Evolutionary conservation across 2,113 vertebrate genomes (phyloP), one percentile per base, ranked within the genome.

Genomic region (Gopherus evgoodei): DNA sequence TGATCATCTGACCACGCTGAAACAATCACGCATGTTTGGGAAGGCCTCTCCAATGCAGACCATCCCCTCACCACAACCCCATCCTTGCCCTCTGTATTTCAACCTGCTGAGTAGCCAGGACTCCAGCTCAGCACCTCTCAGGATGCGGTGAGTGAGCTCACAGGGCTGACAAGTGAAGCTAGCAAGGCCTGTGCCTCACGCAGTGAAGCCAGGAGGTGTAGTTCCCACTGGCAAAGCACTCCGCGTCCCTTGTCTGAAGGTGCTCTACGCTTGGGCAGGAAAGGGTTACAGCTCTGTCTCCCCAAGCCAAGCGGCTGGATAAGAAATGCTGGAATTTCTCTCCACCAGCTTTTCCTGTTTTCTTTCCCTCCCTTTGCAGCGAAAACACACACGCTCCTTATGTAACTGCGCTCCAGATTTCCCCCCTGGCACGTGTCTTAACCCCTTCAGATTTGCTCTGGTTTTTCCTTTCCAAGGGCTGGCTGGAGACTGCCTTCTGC

Each of bases 321-420:
- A 62, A 62, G 35, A 79, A 42, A 54, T 52, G 21, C 90, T 83
- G 90, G 90, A 92, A 78, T 83, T 83, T 47, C 87, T 88, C 62
- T 47, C 69, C 31, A 11, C 35, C 17, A 21, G 44, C 44, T 49
- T 10, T 50, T 65, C 53, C 85, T 44, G 80, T 87, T 91, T 83
- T 49, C 27, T 53, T 12, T 11, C 27, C 65, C 54, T 81, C 52
- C 80, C 69, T 78, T 75, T 56, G 17, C 62, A 44, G 59, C 62
- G 78, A 76, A 91, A 62, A 53, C 76, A 83, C 53, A 14, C 6
- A 47, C 29, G 8, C 49, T 42, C n/a, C 57, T 86, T 78, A 78
- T 83, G 85, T 81, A 91, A 87, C 80, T 25, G 21, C 11, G 47
- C 42, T n/a, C 27, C 10, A 29, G 56, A 11, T 25, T n/a, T 16